Evolutionary conservation across 2,797 vertebrate species (phyloP).

Genomic region (Poecilia gillii): DNA sequence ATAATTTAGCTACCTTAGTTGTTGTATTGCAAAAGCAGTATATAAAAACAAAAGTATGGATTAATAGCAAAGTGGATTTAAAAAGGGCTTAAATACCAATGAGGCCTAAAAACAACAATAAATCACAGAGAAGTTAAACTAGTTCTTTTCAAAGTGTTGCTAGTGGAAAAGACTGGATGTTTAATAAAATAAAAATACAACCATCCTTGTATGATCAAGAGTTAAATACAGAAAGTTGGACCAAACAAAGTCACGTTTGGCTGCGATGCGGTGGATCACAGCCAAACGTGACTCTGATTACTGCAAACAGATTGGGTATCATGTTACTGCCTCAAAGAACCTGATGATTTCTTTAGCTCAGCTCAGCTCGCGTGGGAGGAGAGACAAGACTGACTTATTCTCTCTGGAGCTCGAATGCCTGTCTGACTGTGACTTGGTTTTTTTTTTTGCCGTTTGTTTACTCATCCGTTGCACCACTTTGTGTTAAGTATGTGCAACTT

Average conservation of each 20-base stretch:
- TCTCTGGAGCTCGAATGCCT: constrained; percentile 16
- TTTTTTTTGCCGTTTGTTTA: constrained; percentile 24
- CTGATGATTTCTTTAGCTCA: constrained; percentile 37
- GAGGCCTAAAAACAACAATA: neutral
- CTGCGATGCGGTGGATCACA: neutral
- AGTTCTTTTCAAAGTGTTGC: neutral
- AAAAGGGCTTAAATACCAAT: neutral
- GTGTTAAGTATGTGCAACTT: constrained; percentile 5
- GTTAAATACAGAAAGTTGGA: constrained; percentile 12
- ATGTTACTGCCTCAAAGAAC: constrained; percentile 38
- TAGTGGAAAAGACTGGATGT: neutral
- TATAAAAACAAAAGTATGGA: neutral
- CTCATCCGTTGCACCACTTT: constrained; percentile 5
- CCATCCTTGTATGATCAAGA: constrained; percentile 12
- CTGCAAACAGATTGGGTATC: constrained; percentile 48
- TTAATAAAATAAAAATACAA: neutral
- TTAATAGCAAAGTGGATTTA: neutral
- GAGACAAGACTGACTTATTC: constrained; percentile 34
- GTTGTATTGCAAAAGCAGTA: neutral
- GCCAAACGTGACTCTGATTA: constrained; percentile 45
- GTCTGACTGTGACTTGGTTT: constrained; percentile 14
- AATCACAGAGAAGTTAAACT: neutral
- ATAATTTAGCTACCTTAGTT: neutral
- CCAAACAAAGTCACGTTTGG: neutral
- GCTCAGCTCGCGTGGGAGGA: constrained; percentile 25